These are phyloP conservation scores for Podabrus alpinus DNA, from an alignment of 2,888 invertebrate species.

Conservation along the genomic window DNA sequence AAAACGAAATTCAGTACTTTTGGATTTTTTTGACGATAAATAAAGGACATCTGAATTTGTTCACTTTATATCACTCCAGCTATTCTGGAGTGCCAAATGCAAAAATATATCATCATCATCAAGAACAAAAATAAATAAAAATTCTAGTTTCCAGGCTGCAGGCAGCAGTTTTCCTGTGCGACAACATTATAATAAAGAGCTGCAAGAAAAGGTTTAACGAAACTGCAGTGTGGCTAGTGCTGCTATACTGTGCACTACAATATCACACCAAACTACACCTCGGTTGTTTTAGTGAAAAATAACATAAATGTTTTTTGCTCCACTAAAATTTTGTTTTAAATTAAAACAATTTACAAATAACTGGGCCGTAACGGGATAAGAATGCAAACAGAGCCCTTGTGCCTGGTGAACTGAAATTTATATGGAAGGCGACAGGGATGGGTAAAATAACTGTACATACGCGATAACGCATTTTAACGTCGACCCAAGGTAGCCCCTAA, in stretches of 20 bases:
- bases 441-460: too few species aligned
- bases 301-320: not conserved
- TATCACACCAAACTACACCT: conserved; percentile 56
- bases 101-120: conserved; percentile 15
- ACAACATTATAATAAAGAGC: conserved; percentile 33
- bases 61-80: conserved; percentile 17
- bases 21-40: conserved; percentile 21
- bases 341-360: not conserved
- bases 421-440: not conserved
- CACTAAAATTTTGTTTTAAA: not conserved
- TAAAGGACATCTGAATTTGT: conserved; percentile 3
- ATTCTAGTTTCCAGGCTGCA: conserved; percentile 31
- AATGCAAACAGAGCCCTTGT: not conserved
- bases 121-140: conserved; percentile 16
- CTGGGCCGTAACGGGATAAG: not conserved
- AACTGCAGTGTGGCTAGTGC: conserved; percentile 42
- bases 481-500: too few species aligned
- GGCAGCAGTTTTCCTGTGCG: conserved; percentile 31
- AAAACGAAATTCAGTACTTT: not conserved
- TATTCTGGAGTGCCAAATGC: conserved; percentile 21
- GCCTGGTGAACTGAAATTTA: not conserved
- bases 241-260: conserved; percentile 44
- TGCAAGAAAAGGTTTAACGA: conserved; percentile 33
- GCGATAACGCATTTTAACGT: too few species aligned
- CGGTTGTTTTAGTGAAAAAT: conserved; percentile 37